Percentiles rank a stretch among this genome's conserved stretches.
These are phyloP conservation scores for Boulengerochromis microlepis DNA, from an alignment of 2,113 vertebrate species.

Conservation along the genomic window DNA sequence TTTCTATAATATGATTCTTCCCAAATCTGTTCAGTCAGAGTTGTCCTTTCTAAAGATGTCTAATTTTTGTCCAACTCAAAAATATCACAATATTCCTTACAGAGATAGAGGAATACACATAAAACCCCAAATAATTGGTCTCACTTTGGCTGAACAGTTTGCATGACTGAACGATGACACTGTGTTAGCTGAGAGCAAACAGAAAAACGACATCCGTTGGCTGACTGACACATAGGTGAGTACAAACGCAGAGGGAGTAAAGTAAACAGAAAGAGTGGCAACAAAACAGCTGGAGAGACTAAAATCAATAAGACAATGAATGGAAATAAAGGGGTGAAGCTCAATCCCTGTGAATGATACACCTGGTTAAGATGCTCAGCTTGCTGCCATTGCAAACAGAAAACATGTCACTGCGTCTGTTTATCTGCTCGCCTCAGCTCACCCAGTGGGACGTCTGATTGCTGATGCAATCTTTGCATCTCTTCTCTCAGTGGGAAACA, in stretches of 20 bases:
- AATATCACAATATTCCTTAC: background rate
- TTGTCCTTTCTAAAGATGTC: background rate
- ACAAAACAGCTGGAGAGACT: background rate
- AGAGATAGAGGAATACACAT: background rate
- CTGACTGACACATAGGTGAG: background rate
- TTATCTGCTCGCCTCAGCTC: background rate
- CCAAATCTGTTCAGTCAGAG: background rate
- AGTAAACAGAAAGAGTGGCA: background rate
- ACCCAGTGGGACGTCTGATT: background rate
- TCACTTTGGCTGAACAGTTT: background rate
- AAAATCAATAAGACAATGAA: background rate
- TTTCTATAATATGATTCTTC: background rate
- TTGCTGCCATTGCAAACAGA: background rate
- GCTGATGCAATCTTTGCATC: background rate
- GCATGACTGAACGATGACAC: background rate
- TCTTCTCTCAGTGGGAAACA: background rate
- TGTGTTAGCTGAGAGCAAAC: background rate
- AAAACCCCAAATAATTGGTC: background rate
- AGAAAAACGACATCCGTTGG: background rate
- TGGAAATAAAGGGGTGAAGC: background rate
- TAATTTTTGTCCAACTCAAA: background rate
- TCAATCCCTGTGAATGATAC: background rate
- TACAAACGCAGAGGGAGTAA: background rate
- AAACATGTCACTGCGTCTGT: background rate
- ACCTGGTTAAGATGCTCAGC: background rate